These are phyloP conservation scores for Axinella damicornis DNA, from an alignment of 37 sponge, comb jelly and placozoan species.

Conservation along the genomic window DNA sequence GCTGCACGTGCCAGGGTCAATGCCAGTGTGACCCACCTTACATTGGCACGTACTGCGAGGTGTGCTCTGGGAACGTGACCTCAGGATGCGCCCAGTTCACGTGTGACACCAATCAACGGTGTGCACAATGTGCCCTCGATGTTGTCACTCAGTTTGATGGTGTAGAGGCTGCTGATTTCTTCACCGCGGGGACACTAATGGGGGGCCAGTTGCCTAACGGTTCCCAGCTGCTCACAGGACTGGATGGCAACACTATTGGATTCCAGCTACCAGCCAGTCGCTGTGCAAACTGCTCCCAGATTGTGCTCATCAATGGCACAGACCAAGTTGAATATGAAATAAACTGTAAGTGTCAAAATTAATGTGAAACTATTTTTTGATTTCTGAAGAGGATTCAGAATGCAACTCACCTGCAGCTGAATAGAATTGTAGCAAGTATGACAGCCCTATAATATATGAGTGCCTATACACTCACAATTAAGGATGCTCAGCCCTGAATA, in stretches of 20 bases:
- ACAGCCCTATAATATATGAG: no score
- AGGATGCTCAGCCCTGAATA: no score
- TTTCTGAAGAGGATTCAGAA: no score
- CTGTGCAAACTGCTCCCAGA: not conserved
- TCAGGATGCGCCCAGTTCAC: not conserved
- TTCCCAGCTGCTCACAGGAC: not conserved
- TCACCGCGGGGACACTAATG: not conserved
- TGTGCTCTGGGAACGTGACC: not conserved
- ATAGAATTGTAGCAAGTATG: no score
- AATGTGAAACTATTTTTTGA: no score
- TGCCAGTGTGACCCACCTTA: constrained; percentile 36
- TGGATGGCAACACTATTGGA: not conserved
- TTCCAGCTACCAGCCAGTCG: not conserved
- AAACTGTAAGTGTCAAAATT: constrained; percentile 1
- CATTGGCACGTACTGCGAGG: constrained; percentile 40
- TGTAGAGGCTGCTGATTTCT: not conserved
- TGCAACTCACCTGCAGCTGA: no score
- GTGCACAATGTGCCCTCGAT: constrained; percentile 24
- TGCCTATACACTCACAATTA: no score
- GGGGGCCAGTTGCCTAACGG: not conserved
- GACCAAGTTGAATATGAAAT: constrained; percentile 9
- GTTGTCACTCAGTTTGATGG: not conserved
- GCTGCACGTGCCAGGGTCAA: constrained; percentile 23
- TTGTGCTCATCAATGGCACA: constrained; percentile 43
- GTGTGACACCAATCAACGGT: constrained; percentile 1